Evolutionary conservation across 1,140 invertebrate genomes (phyloP), one percentile per base, ranked within the genome.

Genomic region (Drosophila nannoptera): DNA sequence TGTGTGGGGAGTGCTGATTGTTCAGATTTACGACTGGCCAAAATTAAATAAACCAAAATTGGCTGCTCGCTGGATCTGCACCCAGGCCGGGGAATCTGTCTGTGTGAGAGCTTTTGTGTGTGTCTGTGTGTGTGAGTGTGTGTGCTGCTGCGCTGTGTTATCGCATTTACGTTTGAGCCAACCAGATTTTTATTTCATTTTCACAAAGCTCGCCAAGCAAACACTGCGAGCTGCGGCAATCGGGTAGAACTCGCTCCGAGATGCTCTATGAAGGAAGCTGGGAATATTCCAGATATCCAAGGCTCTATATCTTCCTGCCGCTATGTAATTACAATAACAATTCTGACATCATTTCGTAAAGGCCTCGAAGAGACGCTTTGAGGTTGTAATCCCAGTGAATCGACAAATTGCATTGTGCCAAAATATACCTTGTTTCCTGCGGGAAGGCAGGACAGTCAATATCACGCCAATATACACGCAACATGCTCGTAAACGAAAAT

Each of bases 1-100:
- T 7, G 40, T 14, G 40, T 42, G 40, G 40, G 12, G n/a, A 14
- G 4, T 62, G 71, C 52, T 80, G 73, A 78, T 78, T 80, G 73
- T 69, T 68, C 69, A 60, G 60, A 78, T 84, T 83, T 69, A 75
- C 78, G 68, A 83, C 40, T 78, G 68, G 59, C 69, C 80, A 73
- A 84, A 84, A 84, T 82, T 81, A 82, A 81, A 81, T 81, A 78
- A 76, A 59, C 58, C 65, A 81, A 75, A 75, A 81, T 78, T 78
- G 69, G 62, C 33, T 48, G 33, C 56, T 60, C 16, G 45, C 2
- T 38, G 31, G 7, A 46, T 16, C 14, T 0, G 16, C 64, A 22
- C 22, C 22, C 1, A 22, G 22, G 22, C 1, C 22, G 1, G 3
- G 1, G 22, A 22, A 3, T 22, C 1, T 22, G 22, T 22, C 22